phyloP scores from a whole-genome alignment of 2,113 vertebrate genomes.

The Cyanoderma ruficeps region DNA sequence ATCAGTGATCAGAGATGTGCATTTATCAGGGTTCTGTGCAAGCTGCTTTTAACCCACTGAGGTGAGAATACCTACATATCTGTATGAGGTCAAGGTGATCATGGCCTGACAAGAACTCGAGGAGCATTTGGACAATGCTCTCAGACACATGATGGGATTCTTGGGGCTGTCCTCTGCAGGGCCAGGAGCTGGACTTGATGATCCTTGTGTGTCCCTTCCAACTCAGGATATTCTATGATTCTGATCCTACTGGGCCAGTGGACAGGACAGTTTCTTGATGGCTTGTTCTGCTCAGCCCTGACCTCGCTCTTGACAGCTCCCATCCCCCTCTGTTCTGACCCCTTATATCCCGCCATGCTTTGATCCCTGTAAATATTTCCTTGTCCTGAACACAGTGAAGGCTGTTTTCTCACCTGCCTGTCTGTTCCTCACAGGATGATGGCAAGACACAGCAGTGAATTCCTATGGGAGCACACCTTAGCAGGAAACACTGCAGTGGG shows the following conservation, averaged over 20 bases:
- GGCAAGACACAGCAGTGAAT: not conserved
- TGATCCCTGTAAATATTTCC: not conserved
- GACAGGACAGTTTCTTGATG: not conserved
- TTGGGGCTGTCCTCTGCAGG: not conserved
- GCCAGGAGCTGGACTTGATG: not conserved
- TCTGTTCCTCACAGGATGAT: not conserved
- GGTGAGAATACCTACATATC: not conserved
- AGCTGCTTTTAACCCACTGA: not conserved
- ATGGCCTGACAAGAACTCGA: not conserved
- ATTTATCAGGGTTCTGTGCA: not conserved
- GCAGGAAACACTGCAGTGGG: not conserved
- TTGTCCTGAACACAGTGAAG: not conserved
- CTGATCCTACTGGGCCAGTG: not conserved
- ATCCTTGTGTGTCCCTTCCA: not conserved
- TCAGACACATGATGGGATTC: not conserved
- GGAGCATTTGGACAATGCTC: not conserved
- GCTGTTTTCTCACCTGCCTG: not conserved
- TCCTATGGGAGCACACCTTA: not conserved
- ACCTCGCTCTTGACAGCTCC: not conserved
- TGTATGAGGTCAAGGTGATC: not conserved
- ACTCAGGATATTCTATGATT: not conserved
- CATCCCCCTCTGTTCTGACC: not conserved
- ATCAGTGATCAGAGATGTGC: not conserved
- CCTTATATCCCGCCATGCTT: not conserved
- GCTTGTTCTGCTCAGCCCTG: not conserved